Percentiles rank a stretch among this genome's conserved stretches.
Evolutionary conservation across 2,888 invertebrate genomes (phyloP).

Genomic region (Chrysolina americana): DNA sequence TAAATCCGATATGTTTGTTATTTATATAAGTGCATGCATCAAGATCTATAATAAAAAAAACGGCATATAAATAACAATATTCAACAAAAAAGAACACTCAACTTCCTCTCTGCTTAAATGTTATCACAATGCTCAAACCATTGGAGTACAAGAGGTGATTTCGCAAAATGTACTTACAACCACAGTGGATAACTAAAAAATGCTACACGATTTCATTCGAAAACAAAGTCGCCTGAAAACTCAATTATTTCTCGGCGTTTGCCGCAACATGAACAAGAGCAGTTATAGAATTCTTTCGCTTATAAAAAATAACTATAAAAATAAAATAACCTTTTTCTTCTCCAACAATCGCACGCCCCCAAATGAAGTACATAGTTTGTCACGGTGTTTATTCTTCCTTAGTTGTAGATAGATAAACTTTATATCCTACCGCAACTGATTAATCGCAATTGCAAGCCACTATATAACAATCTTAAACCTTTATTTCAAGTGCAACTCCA

Average conservation of each 20-base stretch:
- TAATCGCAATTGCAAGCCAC: slow-evolving; percentile 46
- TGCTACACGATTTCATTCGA: slow-evolving; percentile 20
- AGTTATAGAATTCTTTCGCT: slow-evolving; percentile 16
- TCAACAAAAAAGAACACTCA: slow-evolving; percentile 48
- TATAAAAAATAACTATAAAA: slow-evolving; percentile 44
- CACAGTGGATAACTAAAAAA: slow-evolving; percentile 33
- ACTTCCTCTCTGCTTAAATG: slow-evolving; percentile 57
- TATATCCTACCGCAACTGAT: slow-evolving; percentile 48
- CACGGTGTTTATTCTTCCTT: slow-evolving; percentile 34
- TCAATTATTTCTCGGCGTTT: slow-evolving; percentile 7
- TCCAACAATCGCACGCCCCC: slow-evolving; percentile 38
- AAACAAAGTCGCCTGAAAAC: slow-evolving; percentile 12
- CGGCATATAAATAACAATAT: slow-evolving; percentile 48
- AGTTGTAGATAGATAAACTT: slow-evolving; percentile 35
- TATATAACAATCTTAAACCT: slow-evolving; percentile 49
- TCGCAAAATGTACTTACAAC: slow-evolving; percentile 52
- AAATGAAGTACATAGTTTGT: slow-evolving; percentile 39
- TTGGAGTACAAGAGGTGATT: slow-evolving; percentile 51
- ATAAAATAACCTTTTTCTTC: slow-evolving; percentile 47
- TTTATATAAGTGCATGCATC: slow-evolving; percentile 41
- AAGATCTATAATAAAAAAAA: slow-evolving; percentile 46
- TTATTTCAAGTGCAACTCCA: slow-evolving; percentile 47
- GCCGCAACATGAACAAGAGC: slow-evolving; percentile 10
- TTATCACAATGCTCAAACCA: slow-evolving; percentile 58
- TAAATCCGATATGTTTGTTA: slow-evolving; percentile 44